These are phyloP conservation scores for Propithecus deckenii DNA, from an alignment of 2,797 vertebrate species.

Conservation along the genomic window DNA sequence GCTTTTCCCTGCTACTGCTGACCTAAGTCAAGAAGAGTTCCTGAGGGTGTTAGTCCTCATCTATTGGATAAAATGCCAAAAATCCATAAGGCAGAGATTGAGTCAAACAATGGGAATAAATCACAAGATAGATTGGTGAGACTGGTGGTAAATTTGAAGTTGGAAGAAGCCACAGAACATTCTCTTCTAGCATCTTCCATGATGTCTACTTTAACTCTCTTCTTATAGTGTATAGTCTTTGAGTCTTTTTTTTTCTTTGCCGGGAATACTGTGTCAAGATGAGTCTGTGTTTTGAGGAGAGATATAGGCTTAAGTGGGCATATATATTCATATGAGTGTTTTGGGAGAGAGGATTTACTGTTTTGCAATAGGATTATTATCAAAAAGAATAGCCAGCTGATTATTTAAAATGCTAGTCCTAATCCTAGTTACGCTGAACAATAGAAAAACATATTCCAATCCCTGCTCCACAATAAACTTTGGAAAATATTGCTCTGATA, in stretches of 20 bases:
- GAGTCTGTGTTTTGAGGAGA: not conserved
- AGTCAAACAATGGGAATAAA: not conserved
- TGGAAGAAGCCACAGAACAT: not conserved
- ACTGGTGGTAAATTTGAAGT: not conserved
- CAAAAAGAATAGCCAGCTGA: not conserved
- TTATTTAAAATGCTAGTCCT: not conserved
- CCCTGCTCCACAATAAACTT: not conserved
- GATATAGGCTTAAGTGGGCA: not conserved
- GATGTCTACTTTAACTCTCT: not conserved
- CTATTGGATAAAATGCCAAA: not conserved
- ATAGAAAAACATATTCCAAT: constrained; percentile 22
- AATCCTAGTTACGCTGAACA: not conserved
- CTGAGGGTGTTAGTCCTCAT: not conserved
- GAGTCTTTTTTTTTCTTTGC: not conserved
- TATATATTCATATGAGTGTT: not conserved
- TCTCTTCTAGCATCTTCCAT: not conserved
- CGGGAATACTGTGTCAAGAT: too few species aligned
- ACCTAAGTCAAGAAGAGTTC: not conserved
- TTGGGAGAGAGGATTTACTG: not conserved
- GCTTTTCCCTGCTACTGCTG: not conserved
- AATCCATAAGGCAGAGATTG: not conserved
- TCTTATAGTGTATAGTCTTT: not conserved
- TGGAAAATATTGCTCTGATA: constrained; percentile 22
- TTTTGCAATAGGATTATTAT: not conserved
- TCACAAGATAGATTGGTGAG: not conserved